phyloP scores from a whole-genome alignment of 2,113 vertebrate species.

The Machaerirhynchus nigripectus region DNA sequence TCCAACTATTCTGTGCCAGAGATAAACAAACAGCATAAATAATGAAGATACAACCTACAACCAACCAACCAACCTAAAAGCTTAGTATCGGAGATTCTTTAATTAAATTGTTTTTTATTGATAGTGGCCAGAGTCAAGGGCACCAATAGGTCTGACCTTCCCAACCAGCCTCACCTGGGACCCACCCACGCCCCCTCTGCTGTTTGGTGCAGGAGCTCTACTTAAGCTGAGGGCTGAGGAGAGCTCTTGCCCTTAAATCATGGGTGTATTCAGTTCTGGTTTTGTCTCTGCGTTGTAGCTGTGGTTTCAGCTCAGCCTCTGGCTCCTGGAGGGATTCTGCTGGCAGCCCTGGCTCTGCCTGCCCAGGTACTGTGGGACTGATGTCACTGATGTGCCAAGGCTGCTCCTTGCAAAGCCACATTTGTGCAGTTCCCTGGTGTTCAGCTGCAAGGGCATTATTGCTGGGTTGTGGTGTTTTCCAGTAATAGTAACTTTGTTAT shows the following conservation, averaged over 20 bases:
- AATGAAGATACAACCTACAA: neutral
- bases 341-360: fast-evolving
- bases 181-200: neutral
- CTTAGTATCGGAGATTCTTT: neutral
- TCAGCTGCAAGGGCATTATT: fast-evolving
- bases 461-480: neutral
- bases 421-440: neutral
- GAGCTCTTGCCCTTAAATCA: fast-evolving
- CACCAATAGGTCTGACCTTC: neutral
- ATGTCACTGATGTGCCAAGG: fast-evolving
- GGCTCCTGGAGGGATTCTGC: neutral
- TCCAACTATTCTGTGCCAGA: neutral
- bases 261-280: fast-evolving
- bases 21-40: neutral
- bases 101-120: neutral
- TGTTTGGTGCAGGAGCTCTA: neutral
- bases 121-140: neutral
- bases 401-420: fast-evolving
- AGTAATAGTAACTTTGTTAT: fast-evolving
- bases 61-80: neutral
- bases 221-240: neutral
- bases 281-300: fast-evolving
- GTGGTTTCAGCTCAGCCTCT: fast-evolving
- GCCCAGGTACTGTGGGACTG: neutral
- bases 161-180: neutral